Conservation (phyloP, 1,140 invertebrate genomes). For the Macrocentrus cingulum region DNA sequence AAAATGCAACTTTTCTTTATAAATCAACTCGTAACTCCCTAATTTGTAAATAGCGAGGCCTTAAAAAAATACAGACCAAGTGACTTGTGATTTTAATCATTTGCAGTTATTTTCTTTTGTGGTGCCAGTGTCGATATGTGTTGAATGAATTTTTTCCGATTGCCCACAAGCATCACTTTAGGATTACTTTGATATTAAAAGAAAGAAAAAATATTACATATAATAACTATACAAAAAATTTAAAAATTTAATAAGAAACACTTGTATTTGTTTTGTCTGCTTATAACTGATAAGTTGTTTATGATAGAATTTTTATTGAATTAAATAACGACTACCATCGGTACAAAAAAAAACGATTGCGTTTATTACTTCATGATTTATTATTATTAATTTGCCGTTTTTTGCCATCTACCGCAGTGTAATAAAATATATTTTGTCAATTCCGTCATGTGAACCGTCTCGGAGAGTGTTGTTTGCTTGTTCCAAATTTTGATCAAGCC, state of each 20-base stretch:
- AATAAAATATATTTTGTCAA: conserved; percentile 52
- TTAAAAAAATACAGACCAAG: no score
- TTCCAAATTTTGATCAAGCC: conserved; percentile 73
- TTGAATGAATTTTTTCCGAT: neutral
- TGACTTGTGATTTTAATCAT: no score
- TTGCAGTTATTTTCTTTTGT: no score
- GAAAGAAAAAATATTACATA: neutral
- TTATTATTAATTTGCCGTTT: no score
- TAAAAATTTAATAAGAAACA: neutral
- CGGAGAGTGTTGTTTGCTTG: conserved; percentile 69
- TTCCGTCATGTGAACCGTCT: conserved; percentile 59
- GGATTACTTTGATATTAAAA: neutral
- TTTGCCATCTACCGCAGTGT: conserved; percentile 13
- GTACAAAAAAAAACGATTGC: conserved; percentile 23
- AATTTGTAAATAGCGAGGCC: neutral
- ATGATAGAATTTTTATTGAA: conserved; percentile 39
- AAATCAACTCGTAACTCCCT: neutral
- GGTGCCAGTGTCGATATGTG: neutral
- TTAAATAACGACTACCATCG: conserved; percentile 33
- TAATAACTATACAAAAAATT: conserved; percentile 8
- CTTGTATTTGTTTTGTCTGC: conserved; percentile 12
- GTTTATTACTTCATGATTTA: no score
- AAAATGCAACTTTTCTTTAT: neutral
- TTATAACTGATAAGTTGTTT: conserved; percentile 36
- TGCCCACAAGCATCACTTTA: neutral